Base-by-base conservation (phyloP, 2,888 invertebrate species). In the Papilio elwesi region DNA sequence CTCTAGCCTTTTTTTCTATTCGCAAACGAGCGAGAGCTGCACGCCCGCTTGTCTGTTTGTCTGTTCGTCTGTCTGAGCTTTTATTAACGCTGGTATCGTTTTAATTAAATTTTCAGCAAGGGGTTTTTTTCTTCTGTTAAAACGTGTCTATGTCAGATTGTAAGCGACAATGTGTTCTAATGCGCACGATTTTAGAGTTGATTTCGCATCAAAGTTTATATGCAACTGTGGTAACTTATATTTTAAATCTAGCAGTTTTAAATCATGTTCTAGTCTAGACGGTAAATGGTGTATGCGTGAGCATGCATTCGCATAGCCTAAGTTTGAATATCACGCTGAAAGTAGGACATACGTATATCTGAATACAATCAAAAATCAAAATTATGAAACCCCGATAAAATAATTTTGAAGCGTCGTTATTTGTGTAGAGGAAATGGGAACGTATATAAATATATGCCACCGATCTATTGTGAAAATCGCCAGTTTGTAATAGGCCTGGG, bases 31-130 rank as follows among this genome's bases (percentile, higher is more conserved):
- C 70, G 47, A 43, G 43, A 43, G 43, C 6, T 43, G 43, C 43
- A 43, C 13, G 36, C 52, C 26, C 59, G 59, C 59, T 43, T 64
- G 70, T 70, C 64, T 70, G 63, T 53, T 63, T 52, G 69, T 43
- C 69, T 70, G 63, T 53, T 63, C 47, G 69, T 43, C 69, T 70
- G 63, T 64, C 43, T 47, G 70, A 47, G 64, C 64, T 64, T 64
- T 70, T 70, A 64, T 64, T 26, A 64, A 47, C 47, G 53, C 62
- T 52, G 63, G 53, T 70, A 36, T 55, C 70, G 55, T 70, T 70
- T 68, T 70, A 64, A 70, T 70, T 70, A 70, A 70, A 70, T 70
- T 70, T 70, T 59, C 69, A 43, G 69, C 13, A 51, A 51, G 52
- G 12, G n/a, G 51, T 43, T 26, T 59, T 59, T 59, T 59, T 59